These are phyloP conservation scores for Akabosia matsudoensis DNA, from an alignment of 1,140 invertebrate species.

Conservation along the genomic window DNA sequence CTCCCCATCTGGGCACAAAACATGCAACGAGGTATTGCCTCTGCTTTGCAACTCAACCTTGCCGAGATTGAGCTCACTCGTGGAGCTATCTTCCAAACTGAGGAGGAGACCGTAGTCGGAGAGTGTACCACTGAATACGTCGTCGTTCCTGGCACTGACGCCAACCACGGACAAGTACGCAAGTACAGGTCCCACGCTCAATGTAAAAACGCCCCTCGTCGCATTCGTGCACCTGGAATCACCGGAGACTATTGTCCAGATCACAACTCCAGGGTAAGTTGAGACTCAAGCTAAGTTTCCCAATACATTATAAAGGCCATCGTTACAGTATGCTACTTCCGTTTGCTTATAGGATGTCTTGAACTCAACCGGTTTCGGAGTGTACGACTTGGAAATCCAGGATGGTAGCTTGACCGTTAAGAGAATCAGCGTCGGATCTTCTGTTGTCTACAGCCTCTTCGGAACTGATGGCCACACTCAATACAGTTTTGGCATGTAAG, in stretches of 20 bases:
- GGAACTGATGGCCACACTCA: slow-evolving; percentile 42
- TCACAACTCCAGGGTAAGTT: slow-evolving; percentile 39
- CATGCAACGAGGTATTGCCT: slow-evolving; percentile 34
- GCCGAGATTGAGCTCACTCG: slow-evolving; percentile 26
- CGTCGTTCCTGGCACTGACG: slow-evolving; percentile 32
- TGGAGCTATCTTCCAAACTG: slow-evolving; percentile 13
- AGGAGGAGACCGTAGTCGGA: slow-evolving; percentile 42
- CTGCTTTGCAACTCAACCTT: slow-evolving; percentile 37
- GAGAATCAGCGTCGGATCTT: slow-evolving; percentile 29
- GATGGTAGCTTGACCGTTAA: slow-evolving; percentile 30
- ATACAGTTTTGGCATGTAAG: slow-evolving; percentile 37
- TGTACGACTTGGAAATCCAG: slow-evolving; percentile 32
- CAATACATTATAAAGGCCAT: neutral
- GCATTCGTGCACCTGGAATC: slow-evolving; percentile 33
- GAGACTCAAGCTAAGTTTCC: neutral
- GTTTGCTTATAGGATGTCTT: slow-evolving; percentile 36
- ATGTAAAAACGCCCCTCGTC: slow-evolving; percentile 25
- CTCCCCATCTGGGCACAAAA: slow-evolving; percentile 42
- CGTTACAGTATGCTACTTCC: neutral
- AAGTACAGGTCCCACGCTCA: slow-evolving; percentile 36
- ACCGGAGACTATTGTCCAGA: slow-evolving; percentile 32
- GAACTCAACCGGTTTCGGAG: slow-evolving; percentile 31
- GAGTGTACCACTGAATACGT: slow-evolving; percentile 43
- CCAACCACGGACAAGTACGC: slow-evolving; percentile 30
- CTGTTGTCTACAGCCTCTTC: slow-evolving; percentile 36